These are phyloP conservation scores for Heliconius charithonia DNA, from an alignment of 2,888 invertebrate species.

Conservation along the genomic window DNA sequence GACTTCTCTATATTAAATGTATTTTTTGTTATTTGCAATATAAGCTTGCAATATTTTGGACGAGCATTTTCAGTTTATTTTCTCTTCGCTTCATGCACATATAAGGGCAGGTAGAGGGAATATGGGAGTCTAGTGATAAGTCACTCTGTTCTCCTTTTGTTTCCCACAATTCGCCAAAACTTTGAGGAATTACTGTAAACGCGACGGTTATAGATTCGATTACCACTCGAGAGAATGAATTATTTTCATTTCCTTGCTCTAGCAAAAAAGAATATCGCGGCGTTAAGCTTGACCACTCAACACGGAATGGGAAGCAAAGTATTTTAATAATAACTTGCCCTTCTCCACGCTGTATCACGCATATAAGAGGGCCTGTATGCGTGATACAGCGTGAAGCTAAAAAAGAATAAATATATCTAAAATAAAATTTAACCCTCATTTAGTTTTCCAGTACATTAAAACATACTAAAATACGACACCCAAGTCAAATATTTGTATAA, in stretches of 20 bases:
- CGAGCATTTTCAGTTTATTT: too few species aligned
- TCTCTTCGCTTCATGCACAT: not conserved
- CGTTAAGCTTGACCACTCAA: not conserved
- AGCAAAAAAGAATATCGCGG: not conserved
- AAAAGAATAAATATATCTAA: not conserved
- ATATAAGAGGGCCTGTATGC: too few species aligned
- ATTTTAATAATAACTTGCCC: not conserved
- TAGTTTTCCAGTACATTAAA: not conserved
- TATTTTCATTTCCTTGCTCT: not conserved
- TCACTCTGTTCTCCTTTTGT: not conserved
- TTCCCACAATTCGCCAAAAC: not conserved
- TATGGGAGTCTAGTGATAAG: not conserved
- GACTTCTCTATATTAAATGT: not conserved
- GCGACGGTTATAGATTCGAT: not conserved
- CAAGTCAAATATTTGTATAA: constrained; percentile 21
- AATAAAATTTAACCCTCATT: not conserved
- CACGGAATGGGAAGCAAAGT: not conserved
- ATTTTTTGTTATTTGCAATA: not conserved
- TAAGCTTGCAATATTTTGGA: too few species aligned
- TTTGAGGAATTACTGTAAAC: not conserved
- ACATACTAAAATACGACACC: constrained; percentile 17
- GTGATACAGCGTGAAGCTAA: not conserved
- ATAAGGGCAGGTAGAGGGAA: not conserved
- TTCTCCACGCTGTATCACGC: not conserved
- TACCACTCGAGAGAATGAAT: not conserved